Conservation (phyloP, 2,797 vertebrate species). For the Rhabdophis nuchalis region DNA sequence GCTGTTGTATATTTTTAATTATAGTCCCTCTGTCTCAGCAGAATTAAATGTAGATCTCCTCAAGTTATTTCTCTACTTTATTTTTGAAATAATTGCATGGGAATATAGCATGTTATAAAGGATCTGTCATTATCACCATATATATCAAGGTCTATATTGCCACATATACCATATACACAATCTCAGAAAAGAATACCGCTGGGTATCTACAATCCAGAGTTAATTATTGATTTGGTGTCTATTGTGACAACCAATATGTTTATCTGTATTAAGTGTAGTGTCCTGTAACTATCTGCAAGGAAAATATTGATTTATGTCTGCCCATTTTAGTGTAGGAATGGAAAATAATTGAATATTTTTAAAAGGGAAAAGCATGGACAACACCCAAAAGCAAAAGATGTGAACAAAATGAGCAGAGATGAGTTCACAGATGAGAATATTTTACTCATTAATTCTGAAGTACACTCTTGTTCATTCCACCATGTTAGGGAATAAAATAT, state of each 20-base stretch:
- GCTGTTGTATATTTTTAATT: background rate
- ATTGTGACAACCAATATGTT: background rate
- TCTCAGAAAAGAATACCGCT: background rate
- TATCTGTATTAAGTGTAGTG: background rate
- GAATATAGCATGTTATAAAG: background rate
- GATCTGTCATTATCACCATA: background rate
- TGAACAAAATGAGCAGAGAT: background rate
- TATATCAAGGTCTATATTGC: background rate
- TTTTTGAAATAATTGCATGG: background rate
- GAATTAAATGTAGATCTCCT: background rate
- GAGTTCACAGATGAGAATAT: background rate
- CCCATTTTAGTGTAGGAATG: background rate
- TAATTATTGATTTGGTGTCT: background rate
- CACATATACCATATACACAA: background rate
- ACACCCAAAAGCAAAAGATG: background rate
- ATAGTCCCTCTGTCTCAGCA: background rate
- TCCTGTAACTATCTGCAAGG: background rate
- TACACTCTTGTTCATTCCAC: background rate
- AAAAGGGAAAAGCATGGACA: background rate
- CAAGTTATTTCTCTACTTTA: background rate
- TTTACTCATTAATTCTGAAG: background rate
- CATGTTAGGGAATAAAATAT: background rate
- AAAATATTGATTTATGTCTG: background rate
- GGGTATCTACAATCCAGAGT: background rate
- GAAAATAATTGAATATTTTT: background rate